Conservation (phyloP, 1,140 invertebrate species). For the Luehdorfia chinensis region DNA sequence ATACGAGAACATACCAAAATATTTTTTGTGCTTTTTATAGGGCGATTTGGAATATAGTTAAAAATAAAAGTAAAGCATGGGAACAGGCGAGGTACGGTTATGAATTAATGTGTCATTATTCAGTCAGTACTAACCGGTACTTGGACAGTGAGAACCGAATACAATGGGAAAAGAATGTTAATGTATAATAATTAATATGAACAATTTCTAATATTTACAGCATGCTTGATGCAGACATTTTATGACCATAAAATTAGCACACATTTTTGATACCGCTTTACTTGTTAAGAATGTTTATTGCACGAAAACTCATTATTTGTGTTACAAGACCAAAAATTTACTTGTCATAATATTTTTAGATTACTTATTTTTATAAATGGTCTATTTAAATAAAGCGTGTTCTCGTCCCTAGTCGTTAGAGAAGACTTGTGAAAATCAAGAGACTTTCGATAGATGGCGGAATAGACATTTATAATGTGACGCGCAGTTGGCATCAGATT, state of each 20-base stretch:
- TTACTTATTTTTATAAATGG: no score
- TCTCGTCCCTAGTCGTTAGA: no score
- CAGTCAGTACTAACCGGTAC: constrained; percentile 46
- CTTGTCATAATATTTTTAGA: no score
- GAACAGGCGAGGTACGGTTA: constrained; percentile 35
- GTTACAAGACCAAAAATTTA: no score
- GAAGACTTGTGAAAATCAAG: no score
- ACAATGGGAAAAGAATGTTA: constrained; percentile 37
- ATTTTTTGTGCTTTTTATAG: no score
- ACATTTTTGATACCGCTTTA: not conserved
- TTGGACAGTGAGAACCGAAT: constrained; percentile 53
- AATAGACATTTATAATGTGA: no score
- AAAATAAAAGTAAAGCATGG: constrained; percentile 50
- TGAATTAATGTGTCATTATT: constrained; percentile 54
- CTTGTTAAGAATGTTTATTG: not conserved
- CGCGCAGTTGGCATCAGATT: no score
- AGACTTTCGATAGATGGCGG: no score
- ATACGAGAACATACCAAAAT: no score
- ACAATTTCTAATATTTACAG: constrained; percentile 19
- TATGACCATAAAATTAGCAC: constrained; percentile 12
- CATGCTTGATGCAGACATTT: constrained; percentile 3
- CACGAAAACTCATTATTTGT: no score
- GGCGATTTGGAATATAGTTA: constrained; percentile 30
- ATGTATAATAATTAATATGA: constrained; percentile 30
- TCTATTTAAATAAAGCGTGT: no score